Percentiles rank a stretch among this genome's conserved stretches.
Conservation (phyloP, 1,140 invertebrate species). For the Cherax destructor region DNA sequence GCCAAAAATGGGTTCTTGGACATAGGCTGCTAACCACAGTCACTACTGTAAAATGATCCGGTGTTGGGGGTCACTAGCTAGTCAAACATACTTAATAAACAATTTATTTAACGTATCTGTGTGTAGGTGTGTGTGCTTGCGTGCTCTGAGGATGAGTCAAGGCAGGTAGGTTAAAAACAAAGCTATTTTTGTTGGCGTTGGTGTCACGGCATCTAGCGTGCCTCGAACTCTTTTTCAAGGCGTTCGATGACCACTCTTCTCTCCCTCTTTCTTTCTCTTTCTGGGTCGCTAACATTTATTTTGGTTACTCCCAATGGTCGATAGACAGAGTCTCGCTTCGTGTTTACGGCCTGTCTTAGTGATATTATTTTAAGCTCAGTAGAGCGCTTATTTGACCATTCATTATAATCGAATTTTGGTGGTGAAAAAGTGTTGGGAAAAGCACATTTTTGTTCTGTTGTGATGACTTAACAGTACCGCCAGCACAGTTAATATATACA, state of each 20-base stretch:
- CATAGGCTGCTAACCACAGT: too few species aligned
- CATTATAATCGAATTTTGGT: neutral
- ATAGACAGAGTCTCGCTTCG: neutral
- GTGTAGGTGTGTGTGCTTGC: neutral
- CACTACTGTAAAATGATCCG: too few species aligned
- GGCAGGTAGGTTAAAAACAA: constrained; percentile 8
- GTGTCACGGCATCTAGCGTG: constrained; percentile 48
- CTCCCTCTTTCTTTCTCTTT: neutral
- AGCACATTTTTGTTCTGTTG: neutral
- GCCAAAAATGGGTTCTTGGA: too few species aligned
- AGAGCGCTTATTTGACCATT: neutral
- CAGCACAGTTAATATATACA: neutral
- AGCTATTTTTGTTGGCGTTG: constrained; percentile 40
- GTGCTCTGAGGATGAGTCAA: constrained; percentile 21
- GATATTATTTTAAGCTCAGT: neutral
- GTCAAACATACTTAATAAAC: too few species aligned
- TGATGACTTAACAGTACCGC: neutral
- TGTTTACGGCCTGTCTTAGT: neutral
- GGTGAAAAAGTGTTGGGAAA: neutral
- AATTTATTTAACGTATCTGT: too few species aligned
- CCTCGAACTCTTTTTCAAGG: neutral
- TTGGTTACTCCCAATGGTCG: constrained; percentile 3
- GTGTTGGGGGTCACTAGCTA: too few species aligned
- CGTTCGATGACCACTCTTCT: constrained; percentile 12
- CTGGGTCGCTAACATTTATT: constrained; percentile 15